These are phyloP conservation scores for Microcebus lehilahytsara DNA, from an alignment of 2,113 vertebrate genomes.

Conservation along the genomic window DNA sequence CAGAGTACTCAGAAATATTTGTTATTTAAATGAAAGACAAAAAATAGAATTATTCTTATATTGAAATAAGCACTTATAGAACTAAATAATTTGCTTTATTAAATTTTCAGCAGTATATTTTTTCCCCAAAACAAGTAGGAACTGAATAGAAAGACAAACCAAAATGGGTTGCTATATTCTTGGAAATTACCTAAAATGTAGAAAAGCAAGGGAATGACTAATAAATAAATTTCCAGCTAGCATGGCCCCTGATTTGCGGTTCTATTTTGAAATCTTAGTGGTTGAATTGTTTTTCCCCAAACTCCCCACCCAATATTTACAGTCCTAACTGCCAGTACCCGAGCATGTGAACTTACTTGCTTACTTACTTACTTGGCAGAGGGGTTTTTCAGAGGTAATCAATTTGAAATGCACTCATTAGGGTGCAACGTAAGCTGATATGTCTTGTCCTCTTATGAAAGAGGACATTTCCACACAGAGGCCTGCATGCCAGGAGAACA, in stretches of 20 bases:
- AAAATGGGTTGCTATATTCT: not conserved
- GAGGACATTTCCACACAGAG: not conserved
- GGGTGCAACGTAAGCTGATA: not conserved
- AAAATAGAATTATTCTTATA: not conserved
- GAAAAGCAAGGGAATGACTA: not conserved
- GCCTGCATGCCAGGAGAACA: fast-evolving
- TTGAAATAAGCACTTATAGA: not conserved
- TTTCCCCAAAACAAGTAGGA: not conserved
- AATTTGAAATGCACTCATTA: not conserved
- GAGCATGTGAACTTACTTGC: not conserved
- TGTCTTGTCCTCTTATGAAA: not conserved
- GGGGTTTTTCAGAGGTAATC: not conserved
- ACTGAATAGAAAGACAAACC: not conserved
- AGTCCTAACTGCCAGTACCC: not conserved
- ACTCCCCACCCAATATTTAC: not conserved
- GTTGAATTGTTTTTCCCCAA: not conserved
- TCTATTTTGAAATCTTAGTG: not conserved
- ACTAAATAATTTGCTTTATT: not conserved
- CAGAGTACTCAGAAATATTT: not conserved
- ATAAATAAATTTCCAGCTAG: not conserved
- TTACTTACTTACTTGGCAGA: not conserved
- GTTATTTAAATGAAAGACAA: constrained; percentile 5
- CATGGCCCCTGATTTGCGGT: not conserved
- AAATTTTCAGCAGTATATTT: not conserved
- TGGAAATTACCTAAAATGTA: not conserved